Evolutionary conservation across 2,113 vertebrate species (phyloP), one percentile per base, ranked within the genome.

Genomic region (Charina bottae): DNA sequence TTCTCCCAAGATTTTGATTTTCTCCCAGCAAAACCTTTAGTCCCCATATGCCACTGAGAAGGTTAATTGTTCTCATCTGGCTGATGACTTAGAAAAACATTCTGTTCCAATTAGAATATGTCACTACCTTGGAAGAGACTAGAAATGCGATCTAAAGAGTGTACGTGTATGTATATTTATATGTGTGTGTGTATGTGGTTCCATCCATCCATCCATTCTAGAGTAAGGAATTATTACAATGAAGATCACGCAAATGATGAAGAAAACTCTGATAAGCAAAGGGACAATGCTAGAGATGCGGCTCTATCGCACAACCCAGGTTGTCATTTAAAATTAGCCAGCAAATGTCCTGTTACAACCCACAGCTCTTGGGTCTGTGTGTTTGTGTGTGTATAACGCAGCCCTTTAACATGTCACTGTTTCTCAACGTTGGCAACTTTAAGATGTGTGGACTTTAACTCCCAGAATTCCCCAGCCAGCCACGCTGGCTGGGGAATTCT

Each of bases 321-420:
- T 53, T 9, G 9, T 33, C 87, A 17, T 7, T 49, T 12, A n/a
- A 26, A 62, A 58, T 72, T 42, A 17, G 28, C 56, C 28, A 24
- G 7, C 19, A 0, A 0, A 3, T n/a, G 0, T 3, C 0, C 54
- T 0, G 0, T 60, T 59, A 2, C 5, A 46, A 37, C 33, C 9
- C 55, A 90, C 1, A 88, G 92, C 42, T 42, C 42, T 3, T 42
- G 42, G 42, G 42, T 42, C 2, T 42, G 42, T 42, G 42, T 42
- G 42, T 42, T 2, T 42, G 42, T 42, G 42, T 42, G 42, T 42
- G 42, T 42, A 42, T 42, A 42, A 42, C 3, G 42, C 42, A 42
- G 42, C 42, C 42, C 42, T 42, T 42, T 42, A 42, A 42, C 42
- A 42, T 42, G 3, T 42, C 42, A 42, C 42, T 3, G 42, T 42